Evolutionary conservation across 1,140 invertebrate species (phyloP).

Genomic region (Arion vulgaris): DNA sequence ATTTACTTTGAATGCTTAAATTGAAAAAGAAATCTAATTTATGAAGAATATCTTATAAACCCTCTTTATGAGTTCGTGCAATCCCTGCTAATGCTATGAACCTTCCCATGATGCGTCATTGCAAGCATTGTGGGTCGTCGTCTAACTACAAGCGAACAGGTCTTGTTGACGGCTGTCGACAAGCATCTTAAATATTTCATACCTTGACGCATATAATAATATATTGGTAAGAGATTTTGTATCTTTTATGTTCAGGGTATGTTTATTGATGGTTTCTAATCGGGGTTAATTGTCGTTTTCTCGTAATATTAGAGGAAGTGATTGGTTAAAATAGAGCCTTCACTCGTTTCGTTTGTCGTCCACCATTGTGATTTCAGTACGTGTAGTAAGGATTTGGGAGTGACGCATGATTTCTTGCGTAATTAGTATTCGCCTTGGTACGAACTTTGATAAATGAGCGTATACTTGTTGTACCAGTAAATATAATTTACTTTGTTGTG

Average conservation of each 20-base stretch:
- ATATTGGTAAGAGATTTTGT: no score
- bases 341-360: not conserved
- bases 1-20: not conserved
- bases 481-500: not conserved
- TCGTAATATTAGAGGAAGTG: not conserved
- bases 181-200: not conserved
- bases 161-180: not conserved
- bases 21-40: not conserved
- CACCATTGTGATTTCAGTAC: not conserved
- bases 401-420: not conserved
- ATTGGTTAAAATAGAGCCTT: not conserved
- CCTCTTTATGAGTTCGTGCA: not conserved
- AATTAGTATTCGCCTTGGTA: not conserved
- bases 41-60: not conserved
- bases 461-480: no score
- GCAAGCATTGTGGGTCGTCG: not conserved
- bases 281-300: no score
- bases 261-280: no score
- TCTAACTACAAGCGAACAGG: not conserved
- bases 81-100: constrained; percentile 16
- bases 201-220: no score
- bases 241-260: no score
- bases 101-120: constrained; percentile 36
- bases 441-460: not conserved
- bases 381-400: not conserved